Conservation (phyloP, 2,113 vertebrate species). For the Salvator merianae region DNA sequence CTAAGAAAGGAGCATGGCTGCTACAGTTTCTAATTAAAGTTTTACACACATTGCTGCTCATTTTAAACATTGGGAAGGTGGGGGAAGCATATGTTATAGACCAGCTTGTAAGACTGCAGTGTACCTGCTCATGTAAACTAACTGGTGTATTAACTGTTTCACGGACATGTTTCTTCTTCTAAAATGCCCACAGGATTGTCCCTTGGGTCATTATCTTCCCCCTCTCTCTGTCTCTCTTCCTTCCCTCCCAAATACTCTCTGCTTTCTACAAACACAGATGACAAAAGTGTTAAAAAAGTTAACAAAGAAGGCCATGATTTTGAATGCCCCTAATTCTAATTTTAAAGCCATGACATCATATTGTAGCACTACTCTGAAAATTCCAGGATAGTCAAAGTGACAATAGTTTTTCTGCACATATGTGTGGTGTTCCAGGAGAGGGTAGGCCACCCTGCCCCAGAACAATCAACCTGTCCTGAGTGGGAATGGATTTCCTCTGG, state of each 20-base stretch:
- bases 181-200: too few species aligned
- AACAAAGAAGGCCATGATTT: neutral
- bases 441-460: too few species aligned
- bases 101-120: neutral
- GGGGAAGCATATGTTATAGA: neutral
- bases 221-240: neutral
- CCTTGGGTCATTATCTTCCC: too few species aligned
- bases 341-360: neutral
- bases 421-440: too few species aligned
- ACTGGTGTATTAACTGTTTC: neutral
- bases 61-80: neutral
- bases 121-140: neutral
- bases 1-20: constrained; percentile 14
- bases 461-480: too few species aligned
- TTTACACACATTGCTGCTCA: constrained; percentile 8
- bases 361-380: neutral
- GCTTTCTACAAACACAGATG: neutral
- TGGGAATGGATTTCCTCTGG: too few species aligned
- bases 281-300: neutral
- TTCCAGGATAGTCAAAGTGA: neutral
- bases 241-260: too few species aligned
- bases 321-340: neutral
- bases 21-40: neutral
- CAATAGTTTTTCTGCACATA: too few species aligned
- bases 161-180: too few species aligned